Conservation (phyloP, 2,113 vertebrate species). For the Rhea americana region DNA sequence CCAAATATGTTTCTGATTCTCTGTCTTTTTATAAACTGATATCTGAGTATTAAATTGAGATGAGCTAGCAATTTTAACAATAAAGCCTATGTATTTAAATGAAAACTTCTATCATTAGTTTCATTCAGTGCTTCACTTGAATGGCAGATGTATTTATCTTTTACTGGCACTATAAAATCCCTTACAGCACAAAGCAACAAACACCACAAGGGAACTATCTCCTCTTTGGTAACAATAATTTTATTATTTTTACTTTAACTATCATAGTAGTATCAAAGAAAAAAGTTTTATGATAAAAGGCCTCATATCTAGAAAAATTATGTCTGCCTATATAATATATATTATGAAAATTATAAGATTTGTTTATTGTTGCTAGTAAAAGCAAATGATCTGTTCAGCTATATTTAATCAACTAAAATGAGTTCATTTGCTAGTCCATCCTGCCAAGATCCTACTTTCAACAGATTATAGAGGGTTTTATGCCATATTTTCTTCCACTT, state of each 20-base stretch:
- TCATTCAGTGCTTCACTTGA: neutral
- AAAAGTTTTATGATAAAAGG: neutral
- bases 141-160: constrained; percentile 43
- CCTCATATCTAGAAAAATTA: neutral
- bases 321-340: neutral
- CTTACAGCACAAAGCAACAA: constrained; percentile 13
- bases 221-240: neutral
- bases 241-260: constrained; percentile 36
- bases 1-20: neutral
- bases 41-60: neutral
- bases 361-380: constrained; percentile 41
- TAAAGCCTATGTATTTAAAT: constrained; percentile 26
- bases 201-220: neutral
- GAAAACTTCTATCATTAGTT: neutral
- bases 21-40: neutral
- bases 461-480: neutral
- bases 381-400: constrained; percentile 15
- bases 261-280: neutral
- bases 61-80: neutral
- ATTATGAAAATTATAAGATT: constrained; percentile 8
- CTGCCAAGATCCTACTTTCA: neutral
- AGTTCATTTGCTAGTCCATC: neutral
- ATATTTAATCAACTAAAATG: constrained; percentile 14
- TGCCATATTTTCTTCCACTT: neutral
- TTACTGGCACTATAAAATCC: constrained; percentile 37